A percentile compares a stretch with the other conserved stretches of the same genome.
Conservation (phyloP, 2,113 vertebrate genomes). For the Climacteris rufus region DNA sequence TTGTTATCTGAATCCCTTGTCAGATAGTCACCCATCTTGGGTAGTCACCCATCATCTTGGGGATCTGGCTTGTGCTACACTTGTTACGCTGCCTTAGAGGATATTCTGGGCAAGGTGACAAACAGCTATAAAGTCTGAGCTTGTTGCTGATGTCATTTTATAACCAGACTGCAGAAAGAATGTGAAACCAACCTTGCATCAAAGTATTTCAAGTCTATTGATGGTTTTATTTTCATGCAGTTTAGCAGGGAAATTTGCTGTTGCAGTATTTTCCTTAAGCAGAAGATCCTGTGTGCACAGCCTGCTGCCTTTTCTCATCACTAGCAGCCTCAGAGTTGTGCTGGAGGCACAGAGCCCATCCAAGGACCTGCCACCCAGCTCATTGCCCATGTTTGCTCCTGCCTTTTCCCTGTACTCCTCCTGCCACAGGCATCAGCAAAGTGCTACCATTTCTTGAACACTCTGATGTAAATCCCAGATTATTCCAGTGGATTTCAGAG, state of each 20-base stretch:
- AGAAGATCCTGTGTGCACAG: background rate
- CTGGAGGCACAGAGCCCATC: background rate
- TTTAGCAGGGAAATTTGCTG: background rate
- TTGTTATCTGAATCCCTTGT: background rate
- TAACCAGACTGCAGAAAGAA: background rate
- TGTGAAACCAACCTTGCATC: background rate
- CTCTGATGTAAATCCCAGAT: background rate
- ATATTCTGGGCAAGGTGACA: background rate
- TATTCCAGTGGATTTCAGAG: background rate
- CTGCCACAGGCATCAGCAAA: background rate
- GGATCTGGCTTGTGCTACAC: background rate
- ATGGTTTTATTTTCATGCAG: background rate
- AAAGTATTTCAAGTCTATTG: background rate
- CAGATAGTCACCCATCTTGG: background rate
- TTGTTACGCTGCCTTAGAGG: background rate
- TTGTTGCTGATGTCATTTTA: background rate
- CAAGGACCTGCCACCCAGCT: background rate
- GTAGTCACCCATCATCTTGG: background rate
- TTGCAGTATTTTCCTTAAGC: background rate
- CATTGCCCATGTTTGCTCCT: background rate
- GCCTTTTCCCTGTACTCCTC: background rate
- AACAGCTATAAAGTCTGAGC: background rate
- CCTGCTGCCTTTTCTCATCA: background rate
- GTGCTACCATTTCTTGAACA: background rate
- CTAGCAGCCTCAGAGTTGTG: background rate